phyloP scores from a whole-genome alignment of 2,113 vertebrate species.

The Myotis brandtii region DNA sequence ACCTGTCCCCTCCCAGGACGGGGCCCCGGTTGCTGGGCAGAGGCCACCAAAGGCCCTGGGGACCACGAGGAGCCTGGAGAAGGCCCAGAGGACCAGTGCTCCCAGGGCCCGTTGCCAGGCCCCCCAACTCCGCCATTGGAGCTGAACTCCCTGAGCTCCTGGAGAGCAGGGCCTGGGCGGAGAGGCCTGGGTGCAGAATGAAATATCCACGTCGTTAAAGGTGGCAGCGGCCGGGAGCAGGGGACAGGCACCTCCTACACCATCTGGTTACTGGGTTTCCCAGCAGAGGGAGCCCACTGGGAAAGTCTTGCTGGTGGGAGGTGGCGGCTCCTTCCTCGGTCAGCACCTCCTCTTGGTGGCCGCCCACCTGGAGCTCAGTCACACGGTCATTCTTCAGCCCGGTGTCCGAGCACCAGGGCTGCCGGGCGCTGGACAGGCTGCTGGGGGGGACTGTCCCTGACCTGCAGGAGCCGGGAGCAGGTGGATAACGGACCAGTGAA shows the following conservation, averaged over 20 bases:
- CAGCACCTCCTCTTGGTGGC: not conserved
- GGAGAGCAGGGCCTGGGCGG: not conserved
- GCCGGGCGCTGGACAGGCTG: too few relatives aligned
- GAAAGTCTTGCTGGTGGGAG: too few relatives aligned
- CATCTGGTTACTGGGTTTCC: not conserved
- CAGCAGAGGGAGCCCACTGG: not conserved
- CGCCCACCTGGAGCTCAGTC: not conserved
- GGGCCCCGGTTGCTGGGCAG: conserved; percentile 64
- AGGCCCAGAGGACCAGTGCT: not conserved
- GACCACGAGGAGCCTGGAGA: conserved; percentile 22
- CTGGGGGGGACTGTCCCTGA: not conserved
- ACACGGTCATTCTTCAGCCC: accelerated
- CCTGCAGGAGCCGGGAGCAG: not conserved
- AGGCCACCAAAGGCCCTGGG: conserved; percentile 27
- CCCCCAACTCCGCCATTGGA: not conserved
- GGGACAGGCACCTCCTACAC: not conserved
- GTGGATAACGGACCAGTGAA: too few relatives aligned
- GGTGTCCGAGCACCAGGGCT: not conserved
- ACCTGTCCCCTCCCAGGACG: not conserved
- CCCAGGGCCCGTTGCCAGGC: conserved; percentile 60
- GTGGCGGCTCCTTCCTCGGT: not conserved
- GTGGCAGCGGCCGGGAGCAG: not conserved
- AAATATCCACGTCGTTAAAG: not conserved
- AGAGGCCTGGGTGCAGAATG: not conserved
- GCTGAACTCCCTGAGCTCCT: not conserved